A percentile compares a stretch with the other conserved stretches of the same genome.
These are phyloP conservation scores for Hypotaenidia philippensis DNA, from an alignment of 2,797 vertebrate genomes.

Conservation along the genomic window DNA sequence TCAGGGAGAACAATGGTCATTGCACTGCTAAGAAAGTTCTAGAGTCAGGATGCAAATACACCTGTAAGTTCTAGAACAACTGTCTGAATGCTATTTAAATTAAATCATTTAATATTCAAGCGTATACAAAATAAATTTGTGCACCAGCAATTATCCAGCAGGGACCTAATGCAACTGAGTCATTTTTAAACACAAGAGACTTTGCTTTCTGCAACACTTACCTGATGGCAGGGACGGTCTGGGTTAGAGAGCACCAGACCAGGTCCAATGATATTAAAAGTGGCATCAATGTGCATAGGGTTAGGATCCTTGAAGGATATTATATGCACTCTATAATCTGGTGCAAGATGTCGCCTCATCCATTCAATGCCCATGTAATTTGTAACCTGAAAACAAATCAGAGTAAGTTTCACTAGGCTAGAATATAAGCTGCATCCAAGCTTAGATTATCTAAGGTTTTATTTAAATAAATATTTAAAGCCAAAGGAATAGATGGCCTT, in stretches of 20 bases:
- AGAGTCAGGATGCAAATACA: neutral
- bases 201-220: conserved; percentile 56
- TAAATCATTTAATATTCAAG: neutral
- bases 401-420: neutral
- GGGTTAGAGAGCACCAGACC: conserved; percentile 97
- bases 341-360: conserved; percentile 97
- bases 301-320: conserved; percentile 98
- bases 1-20: neutral
- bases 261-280: conserved; percentile 98
- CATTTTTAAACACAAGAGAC: neutral
- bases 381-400: conserved; percentile 87
- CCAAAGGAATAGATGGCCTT: neutral
- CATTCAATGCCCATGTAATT: conserved; percentile 97
- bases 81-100: neutral
- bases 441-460: neutral
- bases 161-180: neutral
- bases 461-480: neutral
- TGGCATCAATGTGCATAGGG: conserved; percentile 98
- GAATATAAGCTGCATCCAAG: neutral
- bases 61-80: neutral
- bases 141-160: neutral
- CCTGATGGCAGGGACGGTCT: conserved; percentile 95
- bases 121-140: neutral
- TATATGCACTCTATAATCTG: conserved; percentile 92
- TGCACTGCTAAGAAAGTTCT: neutral